Evolutionary conservation across 1,140 invertebrate species (phyloP).

Genomic region (Harlomillsia oculata): DNA sequence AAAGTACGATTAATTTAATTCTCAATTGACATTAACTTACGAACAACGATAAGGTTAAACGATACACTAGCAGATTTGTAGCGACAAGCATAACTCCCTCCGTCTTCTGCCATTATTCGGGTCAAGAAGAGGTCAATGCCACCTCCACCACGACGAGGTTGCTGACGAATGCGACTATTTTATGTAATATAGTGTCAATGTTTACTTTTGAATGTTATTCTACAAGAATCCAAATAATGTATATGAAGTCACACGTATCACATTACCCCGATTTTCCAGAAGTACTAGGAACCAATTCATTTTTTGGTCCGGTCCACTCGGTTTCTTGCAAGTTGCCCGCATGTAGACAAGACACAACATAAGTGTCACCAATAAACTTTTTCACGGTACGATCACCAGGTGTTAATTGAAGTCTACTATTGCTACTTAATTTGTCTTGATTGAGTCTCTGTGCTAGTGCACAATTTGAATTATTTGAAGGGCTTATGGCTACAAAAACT

Average conservation of each 20-base stretch:
- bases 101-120: constrained; percentile 29
- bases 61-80: constrained; percentile 5
- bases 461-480: too few species aligned
- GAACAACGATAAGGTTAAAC: constrained; percentile 34
- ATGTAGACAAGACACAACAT: constrained; percentile 22
- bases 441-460: too few species aligned
- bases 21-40: too few species aligned
- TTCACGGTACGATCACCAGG: constrained; percentile 21
- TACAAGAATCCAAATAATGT: not conserved
- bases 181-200: too few species aligned
- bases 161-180: constrained; percentile 22
- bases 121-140: constrained; percentile 32
- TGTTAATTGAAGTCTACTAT: too few species aligned
- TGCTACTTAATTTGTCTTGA: too few species aligned
- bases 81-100: constrained; percentile 27
- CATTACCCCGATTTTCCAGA: constrained; percentile 4
- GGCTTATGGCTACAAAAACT: too few species aligned
- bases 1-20: too few species aligned
- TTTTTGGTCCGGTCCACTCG: constrained; percentile 14
- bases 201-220: too few species aligned
- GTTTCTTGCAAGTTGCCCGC: constrained; percentile 15
- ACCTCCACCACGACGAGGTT: constrained; percentile 16
- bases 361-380: constrained; percentile 25
- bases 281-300: constrained; percentile 2
- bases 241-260: too few species aligned